Base-by-base conservation (phyloP, 1,140 invertebrate genomes). In the Tetramorium parvispinum region DNA sequence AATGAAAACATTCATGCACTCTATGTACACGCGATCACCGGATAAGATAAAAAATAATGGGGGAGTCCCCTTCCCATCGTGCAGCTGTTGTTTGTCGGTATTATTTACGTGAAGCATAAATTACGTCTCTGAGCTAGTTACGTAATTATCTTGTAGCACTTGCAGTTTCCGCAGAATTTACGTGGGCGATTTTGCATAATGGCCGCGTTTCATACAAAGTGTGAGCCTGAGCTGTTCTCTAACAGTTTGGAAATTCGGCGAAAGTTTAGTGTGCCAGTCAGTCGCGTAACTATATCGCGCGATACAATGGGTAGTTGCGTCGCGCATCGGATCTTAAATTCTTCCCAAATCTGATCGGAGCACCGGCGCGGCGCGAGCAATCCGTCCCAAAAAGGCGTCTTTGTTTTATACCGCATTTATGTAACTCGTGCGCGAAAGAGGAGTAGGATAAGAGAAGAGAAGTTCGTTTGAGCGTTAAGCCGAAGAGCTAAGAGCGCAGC, bases 191-290 rank as follows among this genome's bases (percentile, higher is more conserved):
- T 83, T 73, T 75, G 68, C 79, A 83, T 83, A 83, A 83, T 83
- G 79, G 79, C 43, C 68, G 79, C 37, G 68, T 75, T 83, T 73
- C 70, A 37, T 55, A 73, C 66, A 59, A 82, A 82, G 79, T 82
- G 71, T 37, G 68, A 75, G 37, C 51, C 27, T 66, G 18, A 40
- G 40, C 68, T 83, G 68, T 59, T 75, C 68, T 57, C 51, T 46
- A 83, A 75, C 79, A 83, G 79, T 83, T 83, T 73, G 68, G 79
- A 83, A 83, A 83, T 83, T 83, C 40, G 53, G 40, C 51, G 68
- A 75, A 83, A 83, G 68, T 83, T 83, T 46, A 75, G 68, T 70
- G 40, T 40, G 79, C 53, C 68, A 53, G 37, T 27, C 66, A 21
- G 21, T 40, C 79, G 61, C 37, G 53, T 75, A 83, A 83, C 79